Evolutionary conservation across 1,140 invertebrate species (phyloP).

Genomic region (Bombus consobrinus): DNA sequence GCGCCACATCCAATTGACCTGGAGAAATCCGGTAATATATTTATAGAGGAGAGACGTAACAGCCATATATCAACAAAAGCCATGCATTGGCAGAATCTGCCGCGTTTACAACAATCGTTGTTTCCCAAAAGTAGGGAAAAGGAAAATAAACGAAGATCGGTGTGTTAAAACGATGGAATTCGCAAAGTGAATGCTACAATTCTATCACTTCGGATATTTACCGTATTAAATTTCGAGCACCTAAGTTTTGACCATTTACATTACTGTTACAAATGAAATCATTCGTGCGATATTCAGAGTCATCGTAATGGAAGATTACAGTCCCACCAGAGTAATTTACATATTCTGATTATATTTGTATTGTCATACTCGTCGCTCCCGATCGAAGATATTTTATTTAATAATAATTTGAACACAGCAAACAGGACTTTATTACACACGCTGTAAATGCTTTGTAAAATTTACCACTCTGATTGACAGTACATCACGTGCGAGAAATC

Average conservation of each 20-base stretch:
- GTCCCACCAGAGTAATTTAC: not conserved
- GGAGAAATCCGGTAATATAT: slow-evolving; percentile 35
- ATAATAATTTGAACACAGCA: not conserved
- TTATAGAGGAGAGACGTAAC: not conserved
- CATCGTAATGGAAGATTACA: not conserved
- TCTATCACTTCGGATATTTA: not conserved
- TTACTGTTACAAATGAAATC: not conserved
- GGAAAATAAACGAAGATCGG: no score
- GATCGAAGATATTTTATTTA: no score
- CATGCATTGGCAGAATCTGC: not conserved
- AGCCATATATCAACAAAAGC: slow-evolving; percentile 30
- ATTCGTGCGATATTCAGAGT: not conserved
- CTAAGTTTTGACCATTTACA: not conserved
- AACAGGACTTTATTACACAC: not conserved
- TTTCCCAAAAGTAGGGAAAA: not conserved
- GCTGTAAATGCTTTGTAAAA: not conserved
- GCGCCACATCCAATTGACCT: slow-evolving; percentile 29
- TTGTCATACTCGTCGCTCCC: no score
- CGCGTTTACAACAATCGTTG: not conserved
- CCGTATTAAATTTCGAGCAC: no score
- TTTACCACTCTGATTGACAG: not conserved
- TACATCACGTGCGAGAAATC: no score
- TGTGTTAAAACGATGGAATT: not conserved
- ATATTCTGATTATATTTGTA: not conserved
- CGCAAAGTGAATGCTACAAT: not conserved